These are phyloP conservation scores for Polymixis lichenea DNA, from an alignment of 2,888 invertebrate species.

Conservation along the genomic window DNA sequence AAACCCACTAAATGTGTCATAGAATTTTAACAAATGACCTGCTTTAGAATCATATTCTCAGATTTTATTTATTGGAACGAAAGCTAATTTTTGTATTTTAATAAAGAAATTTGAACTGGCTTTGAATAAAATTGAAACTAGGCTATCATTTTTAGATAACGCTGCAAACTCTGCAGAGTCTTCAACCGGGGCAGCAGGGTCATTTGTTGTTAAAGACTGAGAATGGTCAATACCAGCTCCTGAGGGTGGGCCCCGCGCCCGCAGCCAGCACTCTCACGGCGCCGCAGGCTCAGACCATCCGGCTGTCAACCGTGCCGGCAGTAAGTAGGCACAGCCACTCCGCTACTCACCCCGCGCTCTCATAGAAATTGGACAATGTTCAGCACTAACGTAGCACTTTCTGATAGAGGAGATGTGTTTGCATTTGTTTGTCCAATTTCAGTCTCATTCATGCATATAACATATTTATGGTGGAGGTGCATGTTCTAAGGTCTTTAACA, in stretches of 20 bases:
- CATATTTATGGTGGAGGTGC: slow-evolving; percentile 81
- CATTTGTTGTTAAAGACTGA: slow-evolving; percentile 98
- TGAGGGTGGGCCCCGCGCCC: slow-evolving; percentile 96
- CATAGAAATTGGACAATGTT: slow-evolving; percentile 63
- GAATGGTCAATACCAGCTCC: slow-evolving; percentile 98
- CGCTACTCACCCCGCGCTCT: slow-evolving; percentile 62
- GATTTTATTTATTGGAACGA: slow-evolving; percentile 59
- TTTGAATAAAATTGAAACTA: slow-evolving; percentile 79
- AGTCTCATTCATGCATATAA: slow-evolving; percentile 81
- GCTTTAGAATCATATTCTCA: slow-evolving; percentile 72
- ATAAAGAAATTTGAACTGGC: slow-evolving; percentile 60
- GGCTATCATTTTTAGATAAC: slow-evolving; percentile 94
- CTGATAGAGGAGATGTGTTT: slow-evolving; percentile 48
- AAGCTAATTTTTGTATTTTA: slow-evolving; percentile 50
- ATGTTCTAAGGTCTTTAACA: slow-evolving; percentile 82
- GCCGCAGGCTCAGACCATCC: slow-evolving; percentile 93
- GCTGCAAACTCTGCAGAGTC: slow-evolving; percentile 95
- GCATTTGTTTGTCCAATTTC: slow-evolving; percentile 76
- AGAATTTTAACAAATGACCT: slow-evolving; percentile 79
- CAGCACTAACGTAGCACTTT: slow-evolving; percentile 46
- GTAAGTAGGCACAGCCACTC: slow-evolving; percentile 93
- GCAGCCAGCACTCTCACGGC: slow-evolving; percentile 90
- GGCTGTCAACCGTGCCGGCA: slow-evolving; percentile 96
- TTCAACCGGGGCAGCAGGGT: slow-evolving; percentile 97
- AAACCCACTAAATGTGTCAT: slow-evolving; percentile 65